Evolutionary conservation across 2,113 vertebrate species (phyloP).

Genomic region (Oceanodroma tethys): DNA sequence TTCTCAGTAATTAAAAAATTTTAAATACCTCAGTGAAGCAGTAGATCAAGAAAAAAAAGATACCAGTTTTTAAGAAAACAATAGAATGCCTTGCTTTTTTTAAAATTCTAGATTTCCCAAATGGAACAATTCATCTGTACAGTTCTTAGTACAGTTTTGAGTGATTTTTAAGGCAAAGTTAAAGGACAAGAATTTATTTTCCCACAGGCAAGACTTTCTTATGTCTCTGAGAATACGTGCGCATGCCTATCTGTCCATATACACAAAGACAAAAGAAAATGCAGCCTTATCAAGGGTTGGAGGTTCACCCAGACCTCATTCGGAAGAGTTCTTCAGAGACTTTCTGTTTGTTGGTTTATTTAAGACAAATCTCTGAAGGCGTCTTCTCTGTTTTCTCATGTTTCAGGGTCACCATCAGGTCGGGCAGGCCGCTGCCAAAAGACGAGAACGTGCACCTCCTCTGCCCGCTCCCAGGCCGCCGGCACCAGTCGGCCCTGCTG

Average conservation of each 20-base stretch:
- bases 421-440: not conserved
- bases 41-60: not conserved
- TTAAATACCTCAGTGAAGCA: not conserved
- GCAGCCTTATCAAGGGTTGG: not conserved
- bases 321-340: not conserved
- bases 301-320: not conserved
- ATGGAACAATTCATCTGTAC: not conserved
- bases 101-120: not conserved
- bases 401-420: not conserved
- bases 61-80: not conserved
- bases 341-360: not conserved
- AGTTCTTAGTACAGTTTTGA: not conserved
- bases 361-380: not conserved
- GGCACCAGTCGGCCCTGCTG: not conserved
- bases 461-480: not conserved
- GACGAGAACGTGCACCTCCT: not conserved
- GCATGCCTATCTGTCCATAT: not conserved
- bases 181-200: not conserved
- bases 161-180: not conserved
- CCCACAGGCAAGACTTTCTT: not conserved
- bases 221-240: not conserved
- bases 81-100: fast-evolving
- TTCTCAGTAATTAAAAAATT: not conserved
- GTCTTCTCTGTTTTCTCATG: not conserved
- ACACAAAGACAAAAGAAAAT: not conserved